Conservation (phyloP, 2,888 invertebrate genomes). For the Embidobia sp. region DNA sequence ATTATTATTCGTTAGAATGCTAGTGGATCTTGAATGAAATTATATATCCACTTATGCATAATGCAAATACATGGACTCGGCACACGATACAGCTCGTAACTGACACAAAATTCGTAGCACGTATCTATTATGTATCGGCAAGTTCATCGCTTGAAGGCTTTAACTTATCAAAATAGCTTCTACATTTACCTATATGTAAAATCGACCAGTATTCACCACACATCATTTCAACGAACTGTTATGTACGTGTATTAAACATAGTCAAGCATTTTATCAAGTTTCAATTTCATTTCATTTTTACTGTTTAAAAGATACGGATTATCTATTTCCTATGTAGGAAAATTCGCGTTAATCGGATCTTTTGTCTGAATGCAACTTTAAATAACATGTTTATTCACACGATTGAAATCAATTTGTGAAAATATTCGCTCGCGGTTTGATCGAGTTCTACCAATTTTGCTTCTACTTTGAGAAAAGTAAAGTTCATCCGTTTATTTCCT, state of each 20-base stretch:
- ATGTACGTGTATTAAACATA: slow-evolving; percentile 51
- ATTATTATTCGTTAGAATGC: slow-evolving; percentile 37
- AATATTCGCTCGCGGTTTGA: no score
- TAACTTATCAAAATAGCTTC: slow-evolving; percentile 63
- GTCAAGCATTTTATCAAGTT: slow-evolving; percentile 58
- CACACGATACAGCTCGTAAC: slow-evolving; percentile 45
- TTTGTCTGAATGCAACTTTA: slow-evolving; percentile 23
- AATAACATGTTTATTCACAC: slow-evolving; percentile 1
- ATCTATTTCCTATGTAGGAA: slow-evolving; percentile 34
- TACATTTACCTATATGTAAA: slow-evolving; percentile 54
- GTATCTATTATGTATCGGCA: slow-evolving; percentile 61
- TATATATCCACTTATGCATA: slow-evolving; percentile 55
- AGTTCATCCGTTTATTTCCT: no score
- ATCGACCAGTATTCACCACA: slow-evolving; percentile 55
- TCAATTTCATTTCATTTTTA: slow-evolving; percentile 60
- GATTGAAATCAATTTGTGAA: neutral
- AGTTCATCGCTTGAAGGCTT: slow-evolving; percentile 61
- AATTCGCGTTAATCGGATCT: slow-evolving; percentile 8
- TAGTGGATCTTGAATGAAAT: slow-evolving; percentile 47
- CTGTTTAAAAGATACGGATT: slow-evolving; percentile 35
- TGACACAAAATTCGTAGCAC: slow-evolving; percentile 61
- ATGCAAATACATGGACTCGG: slow-evolving; percentile 52
- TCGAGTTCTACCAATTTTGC: no score
- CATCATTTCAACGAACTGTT: slow-evolving; percentile 57
- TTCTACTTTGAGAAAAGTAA: no score